phyloP scores from a whole-genome alignment of 2,113 vertebrate genomes.

The Laterallus jamaicensis region DNA sequence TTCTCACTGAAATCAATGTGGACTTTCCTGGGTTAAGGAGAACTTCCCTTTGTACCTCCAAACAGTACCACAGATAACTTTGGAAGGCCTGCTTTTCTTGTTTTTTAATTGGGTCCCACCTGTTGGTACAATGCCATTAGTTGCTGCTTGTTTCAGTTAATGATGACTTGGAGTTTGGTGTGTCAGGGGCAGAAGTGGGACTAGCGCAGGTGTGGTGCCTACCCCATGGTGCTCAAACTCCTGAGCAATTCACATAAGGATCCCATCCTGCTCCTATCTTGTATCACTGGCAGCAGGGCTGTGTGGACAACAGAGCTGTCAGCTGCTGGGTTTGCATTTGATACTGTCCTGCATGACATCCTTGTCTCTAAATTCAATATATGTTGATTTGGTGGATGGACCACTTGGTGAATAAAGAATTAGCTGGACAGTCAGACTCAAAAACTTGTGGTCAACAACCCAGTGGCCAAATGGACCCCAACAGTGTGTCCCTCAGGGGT shows the following conservation, averaged over 20 bases:
- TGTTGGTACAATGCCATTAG: background rate
- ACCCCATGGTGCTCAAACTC: background rate
- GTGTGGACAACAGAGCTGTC: accelerated
- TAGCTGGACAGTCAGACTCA: too few relatives aligned
- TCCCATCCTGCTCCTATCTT: accelerated
- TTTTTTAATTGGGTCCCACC: background rate
- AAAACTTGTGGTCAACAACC: too few relatives aligned
- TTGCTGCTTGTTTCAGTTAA: background rate
- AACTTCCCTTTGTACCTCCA: background rate
- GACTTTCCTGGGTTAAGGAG: background rate
- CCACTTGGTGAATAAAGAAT: too few relatives aligned
- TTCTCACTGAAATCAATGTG: background rate
- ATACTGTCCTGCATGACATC: too few relatives aligned
- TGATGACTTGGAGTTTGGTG: background rate
- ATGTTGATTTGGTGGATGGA: too few relatives aligned
- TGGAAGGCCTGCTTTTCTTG: background rate
- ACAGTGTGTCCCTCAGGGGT: too few relatives aligned
- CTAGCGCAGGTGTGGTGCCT: too few relatives aligned
- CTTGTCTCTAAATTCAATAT: too few relatives aligned
- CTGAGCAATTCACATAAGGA: background rate
- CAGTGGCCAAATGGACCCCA: too few relatives aligned
- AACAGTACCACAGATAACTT: background rate
- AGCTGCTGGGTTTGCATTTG: background rate
- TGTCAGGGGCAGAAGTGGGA: background rate
- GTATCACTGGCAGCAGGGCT: background rate